A percentile compares a stretch with the other conserved stretches of the same genome.
Evolutionary conservation across 53 echinoderm and acorn worm genomes (phyloP).

Genomic region (Astropecten irregularis): DNA sequence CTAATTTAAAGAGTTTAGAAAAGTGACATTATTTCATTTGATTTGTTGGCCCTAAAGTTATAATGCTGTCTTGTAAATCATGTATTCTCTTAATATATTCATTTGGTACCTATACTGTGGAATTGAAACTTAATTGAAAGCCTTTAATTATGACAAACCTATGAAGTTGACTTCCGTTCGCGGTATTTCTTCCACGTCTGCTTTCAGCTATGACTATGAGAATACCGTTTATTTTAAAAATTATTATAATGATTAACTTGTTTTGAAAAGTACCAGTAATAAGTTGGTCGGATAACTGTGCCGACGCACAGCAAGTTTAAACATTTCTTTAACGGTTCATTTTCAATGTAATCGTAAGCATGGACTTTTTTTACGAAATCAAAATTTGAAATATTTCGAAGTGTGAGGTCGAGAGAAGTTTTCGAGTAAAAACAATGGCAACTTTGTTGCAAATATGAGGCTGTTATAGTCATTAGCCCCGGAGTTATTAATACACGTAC

Average conservation of each 20-base stretch:
- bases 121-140: too few species aligned
- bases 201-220: too few species aligned
- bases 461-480: constrained; percentile 36
- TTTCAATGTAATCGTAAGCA: background rate
- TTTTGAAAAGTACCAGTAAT: background rate
- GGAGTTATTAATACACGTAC: constrained; percentile 42
- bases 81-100: too few species aligned
- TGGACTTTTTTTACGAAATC: background rate
- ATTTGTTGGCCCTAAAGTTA: too few species aligned
- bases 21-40: too few species aligned
- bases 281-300: background rate
- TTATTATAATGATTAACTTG: background rate
- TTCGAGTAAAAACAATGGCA: constrained; percentile 12
- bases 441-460: constrained; percentile 22
- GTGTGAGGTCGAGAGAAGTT: background rate
- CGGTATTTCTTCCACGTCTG: too few species aligned
- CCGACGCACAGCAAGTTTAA: background rate
- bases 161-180: too few species aligned
- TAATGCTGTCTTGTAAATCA: too few species aligned
- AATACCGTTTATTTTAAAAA: too few species aligned
- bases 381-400: background rate
- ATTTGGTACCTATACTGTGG: too few species aligned
- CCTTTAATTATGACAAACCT: too few species aligned
- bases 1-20: too few species aligned
- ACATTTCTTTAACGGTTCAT: background rate